Conservation (phyloP, 2,888 invertebrate species). For the Hydrotaea diabolus region DNA sequence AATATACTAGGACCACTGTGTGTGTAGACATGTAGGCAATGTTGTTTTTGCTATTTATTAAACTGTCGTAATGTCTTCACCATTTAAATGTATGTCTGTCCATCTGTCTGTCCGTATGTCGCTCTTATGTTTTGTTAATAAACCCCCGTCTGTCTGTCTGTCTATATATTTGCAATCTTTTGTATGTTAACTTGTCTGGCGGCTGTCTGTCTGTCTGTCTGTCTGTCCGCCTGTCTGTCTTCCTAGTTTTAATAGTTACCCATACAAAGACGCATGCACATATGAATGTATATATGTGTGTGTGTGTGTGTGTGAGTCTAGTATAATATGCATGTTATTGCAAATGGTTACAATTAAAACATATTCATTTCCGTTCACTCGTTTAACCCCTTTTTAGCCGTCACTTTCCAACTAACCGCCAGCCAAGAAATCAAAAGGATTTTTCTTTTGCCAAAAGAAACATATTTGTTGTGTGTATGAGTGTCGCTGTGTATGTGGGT, state of each 20-base stretch:
- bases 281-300: too few relatives aligned
- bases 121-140: not conserved
- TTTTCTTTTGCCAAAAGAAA: slow-evolving; percentile 4
- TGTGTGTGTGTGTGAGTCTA: too few relatives aligned
- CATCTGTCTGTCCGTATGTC: not conserved
- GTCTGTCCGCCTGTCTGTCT: slow-evolving; percentile 28
- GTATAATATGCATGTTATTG: slow-evolving; percentile 6
- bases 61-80: slow-evolving; percentile 18
- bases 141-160: not conserved
- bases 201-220: slow-evolving; percentile 45
- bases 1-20: too few relatives aligned
- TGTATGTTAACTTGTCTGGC: slow-evolving; percentile 53
- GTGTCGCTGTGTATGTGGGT: too few relatives aligned
- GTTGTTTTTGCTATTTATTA: slow-evolving; percentile 7
- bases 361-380: not conserved
- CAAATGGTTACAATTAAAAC: slow-evolving; percentile 17
- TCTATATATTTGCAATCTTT: slow-evolving; percentile 21
- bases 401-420: not conserved
- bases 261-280: too few relatives aligned
- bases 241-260: too few relatives aligned
- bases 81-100: slow-evolving; percentile 17
- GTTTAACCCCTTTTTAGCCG: not conserved
- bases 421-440: not conserved
- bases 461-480: too few relatives aligned
- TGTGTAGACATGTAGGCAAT: too few relatives aligned